Evolutionary conservation across 2,113 vertebrate genomes (phyloP), one percentile per base, ranked within the genome.

Genomic region (Siniperca knerii): DNA sequence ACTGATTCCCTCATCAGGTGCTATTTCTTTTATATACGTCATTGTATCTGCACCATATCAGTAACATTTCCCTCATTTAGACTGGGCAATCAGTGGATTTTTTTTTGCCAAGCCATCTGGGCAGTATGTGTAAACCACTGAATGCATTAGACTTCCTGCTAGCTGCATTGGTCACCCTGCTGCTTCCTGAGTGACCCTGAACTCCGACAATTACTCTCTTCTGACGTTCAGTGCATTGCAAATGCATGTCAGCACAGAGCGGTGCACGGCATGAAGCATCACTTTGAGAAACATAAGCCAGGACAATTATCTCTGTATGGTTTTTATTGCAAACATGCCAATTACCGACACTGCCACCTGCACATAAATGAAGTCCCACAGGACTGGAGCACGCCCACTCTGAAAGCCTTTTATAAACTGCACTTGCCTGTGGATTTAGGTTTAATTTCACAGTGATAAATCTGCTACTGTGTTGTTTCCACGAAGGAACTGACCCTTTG

Each of bases 301-400:
- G n/a, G 57, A 73, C 75, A 85, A 89, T 92, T 88, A 91, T 92
- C 90, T 86, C 89, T 84, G 72, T 77, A 46, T 87, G 83, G 61
- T 66, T 87, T 80, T 81, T 33, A 64, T 50, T 84, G 68, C 57
- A 84, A 88, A 91, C 83, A 69, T 70, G n/a, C 54, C 77, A 78
- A 87, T 88, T 83, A 86, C 62, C 40, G 18, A 16, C 61, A 33
- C 44, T 18, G 64, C 81, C 85, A 90, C 64, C 81, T 89, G 85
- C 83, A 90, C 82, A 75, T 73, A 82, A 73, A 88, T 79, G 15
- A 88, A 82, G 62, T 77, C 50, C 69, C 42, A 2, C 58, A 69
- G 67, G 77, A 57, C 46, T 1, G 2, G 46, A 67, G 42, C 72
- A 72, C 57, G 29, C 75, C 74, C 54, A 33, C 66, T 78, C 67